These are phyloP conservation scores for Squalus acanthias DNA, from an alignment of 2,797 vertebrate species.

Conservation along the genomic window DNA sequence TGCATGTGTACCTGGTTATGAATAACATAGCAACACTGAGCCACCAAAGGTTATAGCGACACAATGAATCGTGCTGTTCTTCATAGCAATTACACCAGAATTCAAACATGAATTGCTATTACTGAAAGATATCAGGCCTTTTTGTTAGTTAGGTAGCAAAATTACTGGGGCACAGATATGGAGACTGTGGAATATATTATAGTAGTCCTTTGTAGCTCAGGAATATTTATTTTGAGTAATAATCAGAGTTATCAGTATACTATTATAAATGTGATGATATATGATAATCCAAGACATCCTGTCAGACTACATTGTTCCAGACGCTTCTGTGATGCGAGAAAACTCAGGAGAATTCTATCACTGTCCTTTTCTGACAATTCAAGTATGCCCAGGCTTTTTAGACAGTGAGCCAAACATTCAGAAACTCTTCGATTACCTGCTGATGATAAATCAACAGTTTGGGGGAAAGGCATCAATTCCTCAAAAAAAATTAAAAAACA, in stretches of 20 bases:
- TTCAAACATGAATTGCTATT: not conserved
- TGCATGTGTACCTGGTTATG: not conserved
- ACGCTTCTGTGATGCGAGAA: not conserved
- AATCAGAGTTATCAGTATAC: not conserved
- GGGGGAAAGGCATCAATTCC: not conserved
- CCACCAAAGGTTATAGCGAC: not conserved
- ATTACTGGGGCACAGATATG: not conserved
- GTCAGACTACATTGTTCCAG: not conserved
- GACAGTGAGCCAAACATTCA: conserved; percentile 36
- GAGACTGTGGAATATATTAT: not conserved
- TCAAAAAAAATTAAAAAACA: not conserved
- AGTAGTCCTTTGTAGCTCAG: not conserved
- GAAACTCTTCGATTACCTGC: conserved; percentile 45
- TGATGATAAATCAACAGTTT: conserved; percentile 40
- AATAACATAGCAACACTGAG: not conserved
- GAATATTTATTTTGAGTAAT: not conserved
- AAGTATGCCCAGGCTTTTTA: conserved; percentile 38
- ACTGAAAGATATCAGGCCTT: not conserved
- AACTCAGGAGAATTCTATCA: not conserved
- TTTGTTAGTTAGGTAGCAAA: not conserved
- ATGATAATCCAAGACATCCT: not conserved
- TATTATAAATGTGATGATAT: not conserved
- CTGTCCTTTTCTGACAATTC: conserved; percentile 46
- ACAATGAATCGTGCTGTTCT: not conserved
- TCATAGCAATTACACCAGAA: not conserved